Conservation (phyloP, 2,113 vertebrate genomes). For the Carollia perspicillata region DNA sequence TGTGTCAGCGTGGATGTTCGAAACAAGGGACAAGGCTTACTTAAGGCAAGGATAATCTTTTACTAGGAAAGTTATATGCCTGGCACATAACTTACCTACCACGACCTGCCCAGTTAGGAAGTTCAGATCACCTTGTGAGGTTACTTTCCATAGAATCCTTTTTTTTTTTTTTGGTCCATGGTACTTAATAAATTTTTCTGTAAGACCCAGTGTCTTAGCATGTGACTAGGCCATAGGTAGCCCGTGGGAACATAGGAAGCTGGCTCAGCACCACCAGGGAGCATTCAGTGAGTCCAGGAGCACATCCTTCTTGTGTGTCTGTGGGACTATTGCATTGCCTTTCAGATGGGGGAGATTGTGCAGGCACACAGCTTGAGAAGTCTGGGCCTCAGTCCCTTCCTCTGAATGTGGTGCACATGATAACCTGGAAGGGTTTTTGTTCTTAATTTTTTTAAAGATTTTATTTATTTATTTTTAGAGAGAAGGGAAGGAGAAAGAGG, state of each 20-base stretch:
- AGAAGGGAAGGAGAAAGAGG: too few species aligned
- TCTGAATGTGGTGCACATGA: fast-evolving
- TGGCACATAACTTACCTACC: not conserved
- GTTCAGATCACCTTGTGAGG: not conserved
- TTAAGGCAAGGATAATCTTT: not conserved
- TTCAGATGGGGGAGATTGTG: not conserved
- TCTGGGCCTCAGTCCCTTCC: not conserved
- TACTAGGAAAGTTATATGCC: not conserved
- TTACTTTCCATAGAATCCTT: not conserved
- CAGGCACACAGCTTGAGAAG: not conserved
- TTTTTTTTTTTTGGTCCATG: not conserved
- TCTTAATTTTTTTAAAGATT: too few species aligned
- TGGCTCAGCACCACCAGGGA: not conserved
- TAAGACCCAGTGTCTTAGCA: not conserved
- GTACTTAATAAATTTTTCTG: not conserved
- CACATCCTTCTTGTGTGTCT: not conserved
- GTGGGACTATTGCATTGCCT: fast-evolving
- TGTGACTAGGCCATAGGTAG: not conserved
- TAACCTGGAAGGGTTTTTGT: not conserved
- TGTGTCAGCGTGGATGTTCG: not conserved
- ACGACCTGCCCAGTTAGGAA: not conserved
- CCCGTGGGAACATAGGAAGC: not conserved
- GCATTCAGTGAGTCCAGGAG: too few species aligned
- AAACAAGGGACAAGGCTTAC: too few species aligned
- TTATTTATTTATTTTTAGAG: too few species aligned